Evolutionary conservation across 2,797 vertebrate species (phyloP), one percentile per base, ranked within the genome.

Genomic region (Schizopygopsis malacanthus): DNA sequence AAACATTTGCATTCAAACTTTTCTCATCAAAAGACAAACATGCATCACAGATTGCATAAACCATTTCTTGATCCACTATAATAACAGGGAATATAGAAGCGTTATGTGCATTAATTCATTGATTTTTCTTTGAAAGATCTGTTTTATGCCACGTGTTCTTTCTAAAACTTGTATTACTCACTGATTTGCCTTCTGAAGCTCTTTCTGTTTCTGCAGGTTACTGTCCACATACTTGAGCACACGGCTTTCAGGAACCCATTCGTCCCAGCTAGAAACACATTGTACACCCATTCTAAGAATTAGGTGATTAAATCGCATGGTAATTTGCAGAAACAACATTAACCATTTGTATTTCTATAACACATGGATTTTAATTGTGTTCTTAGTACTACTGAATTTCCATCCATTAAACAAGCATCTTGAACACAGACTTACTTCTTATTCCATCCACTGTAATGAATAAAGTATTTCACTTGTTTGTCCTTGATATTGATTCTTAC

Each of bases 401-500:
- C 0, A 56, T 84, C 59, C 3, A 9, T n/a, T 8, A 13, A 86
- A 25, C 43, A 6, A 59, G 18, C 6, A 81, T 7, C 13, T 47
- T 10, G 3, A 13, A 71, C 20, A 73, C 41, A 72, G 15, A 97
- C 98, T 98, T 94, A 99, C 98, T 99, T 99, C 91, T 99, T 99
- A 95, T 99, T 99, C 98, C 98, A 99, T 71, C 98, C 98, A 91
- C 98, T 99, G 94, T 99, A 99, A 97, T 99, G 98, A 96, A 99
- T 99, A 69, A 99, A 99, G 94, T 99, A 99, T 92, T 99, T 99
- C 94, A 99, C 98, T 95, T 99, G 98, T 93, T 99, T 99, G 92
- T 99, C 98, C 95, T 99, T 99, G 94, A 99, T 97, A 94, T 97
- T 97, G 94, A 98, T 98, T 92, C 98, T 99, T 92, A 99, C 98